Evolutionary conservation across 2,113 vertebrate genomes (phyloP).

Genomic region (Todiramphus saurophagus): DNA sequence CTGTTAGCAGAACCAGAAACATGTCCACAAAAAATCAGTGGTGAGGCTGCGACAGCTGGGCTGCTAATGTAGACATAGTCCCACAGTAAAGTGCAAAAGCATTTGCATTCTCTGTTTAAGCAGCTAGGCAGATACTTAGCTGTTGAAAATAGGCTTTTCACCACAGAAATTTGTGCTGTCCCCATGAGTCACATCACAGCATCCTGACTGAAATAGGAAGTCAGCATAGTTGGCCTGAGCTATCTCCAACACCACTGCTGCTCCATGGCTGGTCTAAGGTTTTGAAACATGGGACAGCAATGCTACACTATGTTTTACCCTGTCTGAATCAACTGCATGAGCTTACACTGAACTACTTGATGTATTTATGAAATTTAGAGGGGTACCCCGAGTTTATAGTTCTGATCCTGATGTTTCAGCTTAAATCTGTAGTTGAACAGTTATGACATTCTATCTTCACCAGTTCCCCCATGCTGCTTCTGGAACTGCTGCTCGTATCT

Average conservation of each 20-base stretch:
- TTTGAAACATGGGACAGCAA: not conserved
- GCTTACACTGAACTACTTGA: not conserved
- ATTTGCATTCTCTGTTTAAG: not conserved
- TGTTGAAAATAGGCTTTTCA: not conserved
- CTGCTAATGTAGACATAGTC: rapidly evolving
- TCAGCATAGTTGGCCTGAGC: not conserved
- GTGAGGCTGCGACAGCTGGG: not conserved
- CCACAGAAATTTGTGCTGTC: not conserved
- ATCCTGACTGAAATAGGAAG: rapidly evolving
- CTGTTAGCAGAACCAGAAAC: not conserved
- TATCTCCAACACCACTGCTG: not conserved
- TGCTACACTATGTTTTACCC: not conserved
- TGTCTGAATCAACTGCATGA: not conserved
- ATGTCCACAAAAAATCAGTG: not conserved
- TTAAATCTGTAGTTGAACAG: not conserved
- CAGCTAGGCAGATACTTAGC: not conserved
- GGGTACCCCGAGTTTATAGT: not conserved
- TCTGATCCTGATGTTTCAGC: not conserved
- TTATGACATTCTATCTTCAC: not conserved
- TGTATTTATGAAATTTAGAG: not conserved
- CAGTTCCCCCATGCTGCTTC: rapidly evolving
- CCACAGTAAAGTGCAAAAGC: not conserved
- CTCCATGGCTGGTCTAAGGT: not conserved
- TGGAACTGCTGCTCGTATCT: not conserved
- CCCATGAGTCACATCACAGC: not conserved